phyloP scores from a whole-genome alignment of 2,888 invertebrate species.

The Diogma glabrata region DNA sequence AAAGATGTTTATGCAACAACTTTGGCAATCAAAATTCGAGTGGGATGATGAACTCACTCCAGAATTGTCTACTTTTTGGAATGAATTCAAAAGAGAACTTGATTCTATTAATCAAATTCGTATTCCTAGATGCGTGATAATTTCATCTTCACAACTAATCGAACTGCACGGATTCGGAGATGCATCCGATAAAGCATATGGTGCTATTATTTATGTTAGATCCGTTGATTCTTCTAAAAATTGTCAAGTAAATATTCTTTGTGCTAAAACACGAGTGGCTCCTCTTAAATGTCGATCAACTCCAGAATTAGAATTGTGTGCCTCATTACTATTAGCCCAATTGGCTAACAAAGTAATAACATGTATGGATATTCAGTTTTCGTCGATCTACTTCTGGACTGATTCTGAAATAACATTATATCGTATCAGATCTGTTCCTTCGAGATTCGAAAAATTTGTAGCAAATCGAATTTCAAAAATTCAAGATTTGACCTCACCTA shows the following conservation, averaged over 20 bases:
- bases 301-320: neutral
- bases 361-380: neutral
- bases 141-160: too few relatives aligned
- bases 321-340: neutral
- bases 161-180: too few relatives aligned
- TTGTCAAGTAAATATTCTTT: too few relatives aligned
- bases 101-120: neutral
- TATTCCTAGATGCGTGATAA: neutral
- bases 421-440: neutral
- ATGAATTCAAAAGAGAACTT: neutral
- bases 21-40: neutral
- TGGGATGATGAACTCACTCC: neutral
- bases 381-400: too few relatives aligned
- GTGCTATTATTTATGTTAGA: too few relatives aligned
- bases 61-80: neutral
- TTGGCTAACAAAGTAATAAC: neutral
- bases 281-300: conserved; percentile 1
- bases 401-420: neutral
- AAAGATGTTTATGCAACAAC: conserved; percentile 1
- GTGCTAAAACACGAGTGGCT: neutral
- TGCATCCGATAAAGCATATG: too few relatives aligned
- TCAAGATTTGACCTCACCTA: too few relatives aligned
- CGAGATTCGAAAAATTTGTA: too few relatives aligned
- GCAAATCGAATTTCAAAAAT: too few relatives aligned
- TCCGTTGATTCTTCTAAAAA: too few relatives aligned